Evolutionary conservation across 2,113 vertebrate genomes (phyloP), one percentile per base, ranked within the genome.

Genomic region (Ranitomeya imitator): DNA sequence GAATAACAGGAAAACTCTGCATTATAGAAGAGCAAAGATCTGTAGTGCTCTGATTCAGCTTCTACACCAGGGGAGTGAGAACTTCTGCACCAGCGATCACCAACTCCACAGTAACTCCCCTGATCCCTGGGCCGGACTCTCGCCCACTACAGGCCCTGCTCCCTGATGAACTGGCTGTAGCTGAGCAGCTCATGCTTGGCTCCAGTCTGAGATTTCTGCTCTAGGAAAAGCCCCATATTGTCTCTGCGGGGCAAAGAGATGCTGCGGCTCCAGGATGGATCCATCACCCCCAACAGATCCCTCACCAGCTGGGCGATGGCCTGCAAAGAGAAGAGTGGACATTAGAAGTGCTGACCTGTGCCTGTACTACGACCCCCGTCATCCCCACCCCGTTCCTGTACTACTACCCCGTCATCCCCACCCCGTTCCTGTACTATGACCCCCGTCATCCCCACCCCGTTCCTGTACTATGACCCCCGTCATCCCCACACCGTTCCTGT

Each of bases 171-270:
- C 87, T 93, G 86, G 86, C 91, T 74, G 57, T 94, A 95, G 26
- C 95, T 96, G 86, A 98, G 93, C 63, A 87, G 79, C 89, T 98
- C 94, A n/a, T 95, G 94, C 61, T 31, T 90, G 81, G 89, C 74
- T 61, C 97, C 97, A 0, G 92, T 94, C 11, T 45, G 92, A 83
- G 96, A 94, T 93, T 97, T 99, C 54, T 3, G 90, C 91, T 98
- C 96, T 88, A 99, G 90, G 92, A 96, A 99, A 90, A 97, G 92
- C 69, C 94, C 94, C 88, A 91, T 37, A 51, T 88, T 91, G 91
- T 97, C 97, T 89, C 94, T 93, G 51, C 88, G 94, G 0, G 95
- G 95, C 84, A 97, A 95, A 4, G 94, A 89, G 85, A 97, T 93
- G 92, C 94, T 96, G 86, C 93, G 94, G 52, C 51, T 94, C 94